Evolutionary conservation across 2,888 invertebrate genomes (phyloP), one percentile per base, ranked within the genome.

Genomic region (Caenorhabditis imperialis): DNA sequence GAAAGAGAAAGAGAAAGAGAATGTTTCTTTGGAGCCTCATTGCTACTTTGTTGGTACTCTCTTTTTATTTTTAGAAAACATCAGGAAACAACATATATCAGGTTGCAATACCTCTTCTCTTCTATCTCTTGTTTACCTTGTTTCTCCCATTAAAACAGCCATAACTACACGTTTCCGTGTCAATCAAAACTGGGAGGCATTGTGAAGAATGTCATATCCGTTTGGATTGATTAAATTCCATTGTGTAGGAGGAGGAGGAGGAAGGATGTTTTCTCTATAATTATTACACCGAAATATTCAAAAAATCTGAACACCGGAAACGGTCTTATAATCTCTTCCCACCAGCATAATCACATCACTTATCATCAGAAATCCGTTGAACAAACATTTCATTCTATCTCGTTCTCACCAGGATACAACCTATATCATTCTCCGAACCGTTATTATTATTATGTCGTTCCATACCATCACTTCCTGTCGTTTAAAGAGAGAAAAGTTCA

Each of bases 291-390:
- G 5, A 47, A 23, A 3, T 37, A 3, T 37, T 37, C 16, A n/a
- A n/a, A n/a, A n/a, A n/a, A n/a, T n/a, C n/a, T n/a, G n/a, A n/a
- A n/a, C n/a, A n/a, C n/a, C n/a, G n/a, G n/a, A n/a, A n/a, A n/a
- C n/a, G n/a, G n/a, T n/a, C n/a, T n/a, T n/a, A n/a, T n/a, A n/a
- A n/a, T n/a, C n/a, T n/a, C n/a, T n/a, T n/a, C n/a, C n/a, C n/a
- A n/a, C n/a, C n/a, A n/a, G n/a, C n/a, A 54, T 54, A 10, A 62
- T 50, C 35, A n/a, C n/a, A 65, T 57, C 42, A 50, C 38, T 55
- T 63, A 45, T 54, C 54, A 47, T 38, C 44, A 20, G 38, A 55
- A 65, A 57, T 65, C 48, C 42, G 50, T 65, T 42, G 48, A 42
- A 50, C 54, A 65, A 65, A 65, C 65, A 65, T 65, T 65, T 22